These are phyloP conservation scores for Pachycephus smyrnensis DNA, from an alignment of 2,888 invertebrate species.

Conservation along the genomic window DNA sequence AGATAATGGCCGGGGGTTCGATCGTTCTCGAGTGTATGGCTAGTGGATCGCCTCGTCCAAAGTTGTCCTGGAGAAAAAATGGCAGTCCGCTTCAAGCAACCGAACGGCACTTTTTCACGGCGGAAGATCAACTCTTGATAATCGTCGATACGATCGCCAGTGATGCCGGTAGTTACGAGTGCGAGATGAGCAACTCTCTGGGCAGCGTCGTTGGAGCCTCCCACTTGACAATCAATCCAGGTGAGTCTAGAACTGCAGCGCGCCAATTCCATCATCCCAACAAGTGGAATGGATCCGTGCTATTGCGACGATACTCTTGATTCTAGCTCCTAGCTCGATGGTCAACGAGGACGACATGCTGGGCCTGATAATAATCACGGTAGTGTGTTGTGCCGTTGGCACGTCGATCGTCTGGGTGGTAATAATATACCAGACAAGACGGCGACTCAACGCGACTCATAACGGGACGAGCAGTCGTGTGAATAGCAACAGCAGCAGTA, in stretches of 20 bases:
- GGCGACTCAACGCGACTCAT: conserved; percentile 72
- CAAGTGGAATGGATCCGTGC: not conserved
- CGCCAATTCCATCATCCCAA: not conserved
- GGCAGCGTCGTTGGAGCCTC: conserved; percentile 82
- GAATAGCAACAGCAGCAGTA: conserved; percentile 59
- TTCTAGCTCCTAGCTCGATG: conserved; percentile 69
- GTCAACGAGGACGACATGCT: conserved; percentile 81
- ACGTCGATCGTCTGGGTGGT: conserved; percentile 93
- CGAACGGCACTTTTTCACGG: conserved; percentile 88
- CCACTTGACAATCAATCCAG: conserved; percentile 78
- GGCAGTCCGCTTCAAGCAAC: conserved; percentile 78
- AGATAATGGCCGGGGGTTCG: conserved; percentile 83
- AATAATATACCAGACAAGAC: conserved; percentile 87
- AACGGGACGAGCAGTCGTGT: conserved; percentile 66
- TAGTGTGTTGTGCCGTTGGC: conserved; percentile 91
- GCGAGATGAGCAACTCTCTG: conserved; percentile 88
- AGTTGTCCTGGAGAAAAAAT: conserved; percentile 88
- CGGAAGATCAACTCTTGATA: conserved; percentile 87
- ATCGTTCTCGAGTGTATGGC: conserved; percentile 91
- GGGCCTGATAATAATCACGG: conserved; percentile 89
- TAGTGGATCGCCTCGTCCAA: conserved; percentile 85
- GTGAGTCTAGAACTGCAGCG: conserved; percentile 46
- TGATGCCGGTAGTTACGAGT: conserved; percentile 91
- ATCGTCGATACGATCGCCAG: conserved; percentile 82
- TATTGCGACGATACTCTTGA: not conserved